Conservation (phyloP, 2,113 vertebrate species). For the Erinaceus europaeus region DNA sequence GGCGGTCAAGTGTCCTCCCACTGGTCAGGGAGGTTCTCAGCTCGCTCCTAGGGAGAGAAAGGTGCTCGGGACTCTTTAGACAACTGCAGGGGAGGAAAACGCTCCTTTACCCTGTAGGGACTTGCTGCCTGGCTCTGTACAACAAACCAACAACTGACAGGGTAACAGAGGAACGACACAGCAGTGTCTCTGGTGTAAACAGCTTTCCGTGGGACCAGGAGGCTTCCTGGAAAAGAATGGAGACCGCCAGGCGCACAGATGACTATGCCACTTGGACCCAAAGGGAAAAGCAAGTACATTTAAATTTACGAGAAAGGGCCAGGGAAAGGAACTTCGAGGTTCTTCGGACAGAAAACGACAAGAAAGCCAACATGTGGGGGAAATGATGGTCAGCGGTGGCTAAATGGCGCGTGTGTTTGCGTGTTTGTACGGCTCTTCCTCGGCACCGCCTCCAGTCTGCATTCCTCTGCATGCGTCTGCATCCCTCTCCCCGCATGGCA, state of each 20-base stretch:
- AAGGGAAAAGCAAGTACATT: not conserved
- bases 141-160: not conserved
- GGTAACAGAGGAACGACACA: not conserved
- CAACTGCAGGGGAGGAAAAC: not conserved
- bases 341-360: not conserved
- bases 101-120: not conserved
- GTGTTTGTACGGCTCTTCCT: not conserved
- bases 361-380: not conserved
- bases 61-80: not conserved
- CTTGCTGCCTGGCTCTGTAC: not conserved
- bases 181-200: not conserved
- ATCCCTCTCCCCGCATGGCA: not conserved
- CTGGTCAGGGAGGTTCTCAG: not conserved
- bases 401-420: not conserved
- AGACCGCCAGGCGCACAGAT: not conserved
- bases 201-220: not conserved
- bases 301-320: slow-evolving; percentile 4
- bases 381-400: not conserved
- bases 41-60: not conserved
- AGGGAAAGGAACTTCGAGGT: not conserved
- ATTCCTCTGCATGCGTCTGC: not conserved
- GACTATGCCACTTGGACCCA: not conserved
- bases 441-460: not conserved
- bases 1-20: not conserved
- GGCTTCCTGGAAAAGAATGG: not conserved